Conservation (phyloP, 2,888 invertebrate genomes). For the Dioctria linearis region DNA sequence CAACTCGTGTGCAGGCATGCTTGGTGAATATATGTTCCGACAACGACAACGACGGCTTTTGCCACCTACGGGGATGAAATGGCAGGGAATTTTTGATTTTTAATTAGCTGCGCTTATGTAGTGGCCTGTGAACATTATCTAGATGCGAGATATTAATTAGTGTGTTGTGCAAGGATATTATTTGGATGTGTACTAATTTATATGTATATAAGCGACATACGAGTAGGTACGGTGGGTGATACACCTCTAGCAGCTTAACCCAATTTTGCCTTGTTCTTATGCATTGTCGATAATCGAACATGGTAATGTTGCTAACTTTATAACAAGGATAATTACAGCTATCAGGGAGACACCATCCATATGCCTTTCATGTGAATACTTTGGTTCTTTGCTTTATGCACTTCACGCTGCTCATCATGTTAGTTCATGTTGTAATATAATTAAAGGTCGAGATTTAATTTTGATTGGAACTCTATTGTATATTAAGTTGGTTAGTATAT, state of each 20-base stretch:
- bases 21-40: background rate
- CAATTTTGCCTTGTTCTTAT: background rate
- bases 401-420: background rate
- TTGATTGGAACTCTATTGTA: background rate
- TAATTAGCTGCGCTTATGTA: background rate
- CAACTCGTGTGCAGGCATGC: conserved; percentile 13
- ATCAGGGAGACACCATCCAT: background rate
- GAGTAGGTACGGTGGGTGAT: background rate
- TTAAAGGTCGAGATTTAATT: background rate
- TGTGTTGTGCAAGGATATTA: background rate
- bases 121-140: too few relatives aligned
- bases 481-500: too few relatives aligned
- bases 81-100: background rate
- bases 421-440: background rate
- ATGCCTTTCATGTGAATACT: background rate
- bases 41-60: conserved; percentile 3
- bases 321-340: conserved; percentile 39
- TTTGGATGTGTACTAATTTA: background rate
- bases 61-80: background rate
- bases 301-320: conserved; percentile 4
- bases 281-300: background rate
- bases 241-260: background rate
- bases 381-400: background rate
- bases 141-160: background rate
- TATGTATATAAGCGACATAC: background rate